These are phyloP conservation scores for Phycodurus eques DNA, from an alignment of 2,113 vertebrate genomes.

Conservation along the genomic window DNA sequence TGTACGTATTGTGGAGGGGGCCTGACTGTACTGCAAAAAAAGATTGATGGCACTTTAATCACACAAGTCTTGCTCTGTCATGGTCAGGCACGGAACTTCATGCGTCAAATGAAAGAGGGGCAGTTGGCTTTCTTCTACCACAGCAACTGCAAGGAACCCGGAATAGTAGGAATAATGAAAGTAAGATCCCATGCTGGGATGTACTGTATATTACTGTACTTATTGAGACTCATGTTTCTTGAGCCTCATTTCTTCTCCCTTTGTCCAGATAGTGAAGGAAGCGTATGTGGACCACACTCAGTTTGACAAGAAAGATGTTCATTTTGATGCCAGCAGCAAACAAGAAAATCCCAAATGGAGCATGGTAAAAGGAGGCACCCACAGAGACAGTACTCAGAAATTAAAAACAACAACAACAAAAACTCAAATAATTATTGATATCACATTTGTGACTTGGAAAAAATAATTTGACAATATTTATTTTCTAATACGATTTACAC, in stretches of 20 bases:
- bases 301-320: constrained; percentile 86
- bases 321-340: constrained; percentile 87
- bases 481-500: no score
- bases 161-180: constrained; percentile 85
- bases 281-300: constrained; percentile 95
- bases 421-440: neutral
- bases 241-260: neutral
- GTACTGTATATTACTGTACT: neutral
- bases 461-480: no score
- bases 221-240: neutral
- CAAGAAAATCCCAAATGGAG: constrained; percentile 91
- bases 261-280: constrained; percentile 87
- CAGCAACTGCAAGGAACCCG: constrained; percentile 96
- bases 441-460: no score
- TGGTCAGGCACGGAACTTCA: constrained; percentile 90
- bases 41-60: neutral
- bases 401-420: neutral
- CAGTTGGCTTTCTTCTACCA: constrained; percentile 95
- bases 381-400: neutral
- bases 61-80: neutral
- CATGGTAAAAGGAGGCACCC: constrained; percentile 74
- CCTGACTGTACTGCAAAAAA: neutral
- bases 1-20: no score
- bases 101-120: constrained; percentile 87
- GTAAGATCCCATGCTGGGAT: constrained; percentile 59